These are phyloP conservation scores for Scolopax mira DNA, from an alignment of 2,113 vertebrate genomes.

Conservation along the genomic window DNA sequence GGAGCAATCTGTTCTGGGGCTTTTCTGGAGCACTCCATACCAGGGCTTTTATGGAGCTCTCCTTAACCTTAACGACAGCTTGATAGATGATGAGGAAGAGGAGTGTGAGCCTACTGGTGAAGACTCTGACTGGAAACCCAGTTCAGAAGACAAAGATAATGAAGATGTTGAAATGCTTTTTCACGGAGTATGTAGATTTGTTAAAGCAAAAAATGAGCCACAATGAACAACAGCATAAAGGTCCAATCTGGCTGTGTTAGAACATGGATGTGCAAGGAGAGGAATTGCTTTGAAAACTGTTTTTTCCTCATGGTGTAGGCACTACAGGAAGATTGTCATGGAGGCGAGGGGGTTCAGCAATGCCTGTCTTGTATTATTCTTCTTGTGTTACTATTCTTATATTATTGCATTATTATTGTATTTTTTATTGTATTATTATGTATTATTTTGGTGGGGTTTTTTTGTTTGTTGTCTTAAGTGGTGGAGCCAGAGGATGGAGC, in stretches of 20 bases:
- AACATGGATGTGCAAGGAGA: not conserved
- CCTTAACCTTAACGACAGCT: not conserved
- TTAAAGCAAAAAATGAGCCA: conserved; percentile 60
- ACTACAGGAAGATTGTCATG: not conserved
- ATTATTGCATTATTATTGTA: not conserved
- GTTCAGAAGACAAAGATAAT: conserved; percentile 47
- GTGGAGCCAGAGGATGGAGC: not conserved
- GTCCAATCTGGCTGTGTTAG: not conserved
- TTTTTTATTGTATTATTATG: not conserved
- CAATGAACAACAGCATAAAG: not conserved
- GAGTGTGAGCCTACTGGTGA: not conserved
- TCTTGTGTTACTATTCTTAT: not conserved
- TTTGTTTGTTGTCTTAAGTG: not conserved
- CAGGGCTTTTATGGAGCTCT: not conserved
- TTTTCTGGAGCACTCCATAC: not conserved
- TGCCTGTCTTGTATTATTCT: not conserved
- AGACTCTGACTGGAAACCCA: conserved; percentile 59
- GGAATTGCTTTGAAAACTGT: not conserved
- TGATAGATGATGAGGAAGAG: not conserved
- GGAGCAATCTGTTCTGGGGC: not conserved
- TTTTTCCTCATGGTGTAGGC: not conserved
- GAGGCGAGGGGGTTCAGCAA: not conserved
- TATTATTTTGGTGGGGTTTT: not conserved
- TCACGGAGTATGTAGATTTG: conserved; percentile 67
- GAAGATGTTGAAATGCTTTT: conserved; percentile 65